Evolutionary conservation across 2,113 vertebrate genomes (phyloP).

Genomic region (Puntigrus tetrazona): DNA sequence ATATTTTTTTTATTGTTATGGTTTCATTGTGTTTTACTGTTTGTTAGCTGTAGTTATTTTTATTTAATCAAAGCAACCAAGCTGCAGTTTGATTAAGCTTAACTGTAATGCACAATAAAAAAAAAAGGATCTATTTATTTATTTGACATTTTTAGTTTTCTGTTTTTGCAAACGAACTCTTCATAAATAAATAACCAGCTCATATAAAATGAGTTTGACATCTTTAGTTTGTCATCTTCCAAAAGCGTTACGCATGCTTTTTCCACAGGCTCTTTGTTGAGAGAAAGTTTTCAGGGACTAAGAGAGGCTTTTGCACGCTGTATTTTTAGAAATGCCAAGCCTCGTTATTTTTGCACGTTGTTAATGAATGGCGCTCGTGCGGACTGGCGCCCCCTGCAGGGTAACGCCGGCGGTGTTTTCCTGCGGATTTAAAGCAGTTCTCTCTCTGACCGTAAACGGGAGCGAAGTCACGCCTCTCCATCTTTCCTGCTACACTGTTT

Average conservation of each 20-base stretch:
- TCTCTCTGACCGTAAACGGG: slow-evolving; percentile 1
- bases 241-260: background rate
- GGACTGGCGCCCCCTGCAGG: background rate
- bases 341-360: background rate
- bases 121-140: no score
- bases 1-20: no score
- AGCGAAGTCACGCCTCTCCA: slow-evolving; percentile 45
- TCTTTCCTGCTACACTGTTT: slow-evolving; percentile 37
- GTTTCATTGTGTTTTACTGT: no score
- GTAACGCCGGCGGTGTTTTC: background rate
- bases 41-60: no score
- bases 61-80: no score
- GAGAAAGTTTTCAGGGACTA: background rate
- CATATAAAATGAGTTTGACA: background rate
- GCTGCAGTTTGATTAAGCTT: no score
- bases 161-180: no score
- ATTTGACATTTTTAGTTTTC: no score
- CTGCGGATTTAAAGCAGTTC: background rate
- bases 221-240: background rate
- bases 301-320: background rate
- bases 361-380: background rate
- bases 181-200: no score
- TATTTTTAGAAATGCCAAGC: background rate
- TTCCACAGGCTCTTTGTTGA: background rate
- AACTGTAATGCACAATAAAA: no score